phyloP scores from a whole-genome alignment of 2,113 vertebrate species.

The Corynorhinus townsendii region DNA sequence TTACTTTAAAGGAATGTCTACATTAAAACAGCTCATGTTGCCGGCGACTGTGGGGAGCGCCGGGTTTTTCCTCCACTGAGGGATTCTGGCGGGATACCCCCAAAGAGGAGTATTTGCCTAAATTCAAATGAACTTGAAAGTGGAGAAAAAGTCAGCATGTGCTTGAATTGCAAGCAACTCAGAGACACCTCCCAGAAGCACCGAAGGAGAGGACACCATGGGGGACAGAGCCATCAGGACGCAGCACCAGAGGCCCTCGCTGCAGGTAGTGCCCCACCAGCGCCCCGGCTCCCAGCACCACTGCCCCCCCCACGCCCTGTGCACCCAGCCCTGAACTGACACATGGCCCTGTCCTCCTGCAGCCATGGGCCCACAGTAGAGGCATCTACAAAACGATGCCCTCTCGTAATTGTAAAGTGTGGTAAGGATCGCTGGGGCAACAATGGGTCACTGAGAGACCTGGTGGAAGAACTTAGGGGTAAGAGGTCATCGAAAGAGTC shows the following conservation, averaged over 20 bases:
- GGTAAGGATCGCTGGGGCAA: accelerated
- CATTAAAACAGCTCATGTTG: constrained; percentile 54
- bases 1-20: constrained; percentile 59
- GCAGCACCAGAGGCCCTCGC: not conserved
- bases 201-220: accelerated
- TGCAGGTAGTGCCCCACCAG: not conserved
- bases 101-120: not conserved
- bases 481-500: no score
- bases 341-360: accelerated
- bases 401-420: not conserved
- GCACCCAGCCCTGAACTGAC: no score
- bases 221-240: not conserved
- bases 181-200: not conserved
- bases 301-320: no score
- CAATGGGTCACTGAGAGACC: not conserved
- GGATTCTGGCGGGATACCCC: not conserved
- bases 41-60: not conserved
- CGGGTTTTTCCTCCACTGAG: not conserved
- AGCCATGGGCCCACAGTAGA: not conserved
- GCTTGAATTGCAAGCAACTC: not conserved
- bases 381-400: not conserved
- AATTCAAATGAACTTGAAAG: not conserved
- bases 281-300: not conserved
- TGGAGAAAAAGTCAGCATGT: not conserved
- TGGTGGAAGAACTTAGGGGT: not conserved